phyloP scores from a whole-genome alignment of 2,113 vertebrate genomes.

The Archilochus colubris region DNA sequence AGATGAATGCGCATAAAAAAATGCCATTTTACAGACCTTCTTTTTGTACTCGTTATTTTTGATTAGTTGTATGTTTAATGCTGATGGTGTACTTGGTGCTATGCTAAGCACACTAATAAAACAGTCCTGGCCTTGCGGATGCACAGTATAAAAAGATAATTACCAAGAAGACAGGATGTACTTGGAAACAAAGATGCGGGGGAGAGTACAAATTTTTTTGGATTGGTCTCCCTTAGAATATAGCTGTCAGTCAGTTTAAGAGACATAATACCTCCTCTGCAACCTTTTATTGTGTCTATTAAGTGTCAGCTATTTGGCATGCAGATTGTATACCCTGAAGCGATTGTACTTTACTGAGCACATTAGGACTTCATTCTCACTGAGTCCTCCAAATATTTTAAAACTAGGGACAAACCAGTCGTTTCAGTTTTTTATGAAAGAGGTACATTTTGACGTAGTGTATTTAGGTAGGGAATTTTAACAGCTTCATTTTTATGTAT shows the following conservation, averaged over 20 bases:
- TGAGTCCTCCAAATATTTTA: not conserved
- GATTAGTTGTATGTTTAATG: constrained; percentile 42
- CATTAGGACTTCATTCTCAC: not conserved
- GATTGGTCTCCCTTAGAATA: constrained; percentile 6
- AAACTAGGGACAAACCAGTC: not conserved
- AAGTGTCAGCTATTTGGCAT: not conserved
- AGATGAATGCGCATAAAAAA: constrained; percentile 49
- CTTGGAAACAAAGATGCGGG: constrained; percentile 21
- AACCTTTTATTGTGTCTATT: constrained; percentile 29
- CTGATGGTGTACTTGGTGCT: constrained; percentile 19
- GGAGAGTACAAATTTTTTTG: not conserved
- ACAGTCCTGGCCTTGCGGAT: not conserved
- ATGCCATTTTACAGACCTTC: constrained; percentile 37
- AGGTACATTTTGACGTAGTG: not conserved
- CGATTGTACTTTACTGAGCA: not conserved
- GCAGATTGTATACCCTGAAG: not conserved
- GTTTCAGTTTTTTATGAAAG: not conserved
- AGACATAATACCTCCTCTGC: not conserved
- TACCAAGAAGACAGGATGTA: constrained; percentile 2
- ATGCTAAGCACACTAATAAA: constrained; percentile 15
- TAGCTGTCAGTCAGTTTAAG: constrained; percentile 8
- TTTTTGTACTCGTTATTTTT: constrained; percentile 44
- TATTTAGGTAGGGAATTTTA: not conserved
- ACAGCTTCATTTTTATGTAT: not conserved
- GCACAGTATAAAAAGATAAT: constrained; percentile 29